These are phyloP conservation scores for Tachina fera DNA, from an alignment of 2,888 invertebrate species.

Conservation along the genomic window DNA sequence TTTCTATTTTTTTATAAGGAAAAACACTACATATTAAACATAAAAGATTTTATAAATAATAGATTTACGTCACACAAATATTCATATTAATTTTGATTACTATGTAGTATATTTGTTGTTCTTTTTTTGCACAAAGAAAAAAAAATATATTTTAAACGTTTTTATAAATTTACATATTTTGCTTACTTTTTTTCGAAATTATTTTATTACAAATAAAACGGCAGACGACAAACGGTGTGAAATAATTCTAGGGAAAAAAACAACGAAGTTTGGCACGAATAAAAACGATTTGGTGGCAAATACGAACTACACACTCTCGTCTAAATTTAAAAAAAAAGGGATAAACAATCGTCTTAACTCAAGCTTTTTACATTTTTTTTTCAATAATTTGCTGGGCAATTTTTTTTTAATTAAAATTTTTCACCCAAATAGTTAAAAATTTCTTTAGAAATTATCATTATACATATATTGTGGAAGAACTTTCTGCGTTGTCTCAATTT, in stretches of 20 bases:
- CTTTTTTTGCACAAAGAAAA: neutral
- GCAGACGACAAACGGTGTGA: constrained; percentile 43
- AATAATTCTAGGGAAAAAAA: constrained; percentile 56
- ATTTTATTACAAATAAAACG: constrained; percentile 44
- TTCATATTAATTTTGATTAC: constrained; percentile 40
- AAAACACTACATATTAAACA: constrained; percentile 26
- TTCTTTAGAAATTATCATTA: neutral
- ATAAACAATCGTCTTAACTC: constrained; percentile 14
- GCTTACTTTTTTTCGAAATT: constrained; percentile 18
- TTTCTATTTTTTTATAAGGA: constrained; percentile 23
- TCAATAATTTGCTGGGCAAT: neutral
- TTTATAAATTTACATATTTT: constrained; percentile 45
- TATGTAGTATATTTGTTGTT: constrained; percentile 6
- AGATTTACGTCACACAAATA: constrained; percentile 38
- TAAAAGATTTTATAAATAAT: constrained; percentile 51
- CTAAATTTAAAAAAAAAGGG: constrained; percentile 45
- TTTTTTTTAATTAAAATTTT: constrained; percentile 6
- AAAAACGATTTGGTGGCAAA: constrained; percentile 39
- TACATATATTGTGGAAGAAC: neutral
- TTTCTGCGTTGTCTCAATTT: constrained; percentile 6
- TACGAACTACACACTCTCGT: constrained; percentile 59
- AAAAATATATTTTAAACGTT: constrained; percentile 28
- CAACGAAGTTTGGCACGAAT: constrained; percentile 51
- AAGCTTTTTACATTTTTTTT: constrained; percentile 33
- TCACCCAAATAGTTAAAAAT: neutral